Conservation (phyloP, 2,113 vertebrate species). For the Connochaetes taurinus region DNA sequence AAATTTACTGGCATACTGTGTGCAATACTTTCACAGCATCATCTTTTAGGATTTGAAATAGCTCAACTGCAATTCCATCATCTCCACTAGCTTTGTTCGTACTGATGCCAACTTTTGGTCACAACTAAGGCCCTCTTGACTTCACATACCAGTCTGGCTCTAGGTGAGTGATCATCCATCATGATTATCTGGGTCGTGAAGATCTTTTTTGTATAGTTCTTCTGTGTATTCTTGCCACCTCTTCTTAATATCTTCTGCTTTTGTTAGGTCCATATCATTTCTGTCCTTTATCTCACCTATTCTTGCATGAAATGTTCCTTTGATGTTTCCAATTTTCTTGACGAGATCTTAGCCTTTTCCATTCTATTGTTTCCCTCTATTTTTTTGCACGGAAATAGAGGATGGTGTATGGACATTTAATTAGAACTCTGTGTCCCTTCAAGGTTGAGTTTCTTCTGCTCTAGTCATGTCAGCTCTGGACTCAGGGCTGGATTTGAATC, state of each 20-base stretch:
- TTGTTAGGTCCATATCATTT: background rate
- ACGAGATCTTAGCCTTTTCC: background rate
- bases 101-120: background rate
- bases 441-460: background rate
- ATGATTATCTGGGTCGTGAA: accelerated
- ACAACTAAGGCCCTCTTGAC: background rate
- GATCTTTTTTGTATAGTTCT: background rate
- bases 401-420: background rate
- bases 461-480: background rate
- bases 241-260: background rate
- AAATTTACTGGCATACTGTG: background rate
- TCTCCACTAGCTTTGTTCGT: background rate
- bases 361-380: background rate
- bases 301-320: background rate
- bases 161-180: background rate
- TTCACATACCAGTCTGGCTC: background rate
- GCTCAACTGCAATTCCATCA: background rate
- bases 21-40: background rate
- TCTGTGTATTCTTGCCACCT: background rate
- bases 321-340: background rate
- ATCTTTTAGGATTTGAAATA: background rate
- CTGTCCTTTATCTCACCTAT: background rate
- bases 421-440: background rate
- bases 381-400: background rate
- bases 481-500: background rate